These are phyloP conservation scores for Tachyglossus aculeatus DNA, from an alignment of 2,797 vertebrate species.

Conservation along the genomic window DNA sequence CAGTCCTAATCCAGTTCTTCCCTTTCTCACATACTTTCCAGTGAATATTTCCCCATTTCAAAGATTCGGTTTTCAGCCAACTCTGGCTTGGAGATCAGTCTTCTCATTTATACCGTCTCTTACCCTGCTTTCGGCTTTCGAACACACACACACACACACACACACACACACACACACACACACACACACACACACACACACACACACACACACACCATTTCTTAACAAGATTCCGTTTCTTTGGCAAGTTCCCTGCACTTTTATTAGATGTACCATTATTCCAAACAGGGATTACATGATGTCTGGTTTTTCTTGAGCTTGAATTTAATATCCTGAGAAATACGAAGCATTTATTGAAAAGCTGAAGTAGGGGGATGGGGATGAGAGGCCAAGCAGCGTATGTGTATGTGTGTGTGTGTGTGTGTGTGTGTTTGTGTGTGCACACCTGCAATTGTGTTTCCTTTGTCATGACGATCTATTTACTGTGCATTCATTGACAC, in stretches of 20 bases:
- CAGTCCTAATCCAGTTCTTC: too few species aligned
- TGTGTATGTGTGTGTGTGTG: not conserved
- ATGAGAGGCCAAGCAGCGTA: not conserved
- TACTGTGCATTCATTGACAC: not conserved
- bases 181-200: not conserved
- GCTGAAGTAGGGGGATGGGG: not conserved
- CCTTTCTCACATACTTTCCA: too few species aligned
- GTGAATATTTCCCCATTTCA: too few species aligned
- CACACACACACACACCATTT: not conserved
- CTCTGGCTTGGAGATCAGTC: not conserved
- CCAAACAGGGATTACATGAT: slow-evolving; percentile 63
- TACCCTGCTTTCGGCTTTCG: not conserved
- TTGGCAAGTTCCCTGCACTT: slow-evolving; percentile 47
- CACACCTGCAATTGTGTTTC: too few species aligned
- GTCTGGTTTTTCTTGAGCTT: slow-evolving; percentile 69
- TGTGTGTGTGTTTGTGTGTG: too few species aligned
- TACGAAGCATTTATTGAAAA: slow-evolving; percentile 62
- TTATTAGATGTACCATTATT: slow-evolving; percentile 60
- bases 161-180: too few species aligned
- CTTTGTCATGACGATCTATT: too few species aligned
- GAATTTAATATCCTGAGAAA: slow-evolving; percentile 71
- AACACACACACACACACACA: too few species aligned
- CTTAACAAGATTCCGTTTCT: slow-evolving; percentile 37
- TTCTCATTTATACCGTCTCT: rapidly evolving
- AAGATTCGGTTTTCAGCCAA: not conserved